Conservation (phyloP, 2,113 vertebrate genomes). For the Panurus biarmicus region DNA sequence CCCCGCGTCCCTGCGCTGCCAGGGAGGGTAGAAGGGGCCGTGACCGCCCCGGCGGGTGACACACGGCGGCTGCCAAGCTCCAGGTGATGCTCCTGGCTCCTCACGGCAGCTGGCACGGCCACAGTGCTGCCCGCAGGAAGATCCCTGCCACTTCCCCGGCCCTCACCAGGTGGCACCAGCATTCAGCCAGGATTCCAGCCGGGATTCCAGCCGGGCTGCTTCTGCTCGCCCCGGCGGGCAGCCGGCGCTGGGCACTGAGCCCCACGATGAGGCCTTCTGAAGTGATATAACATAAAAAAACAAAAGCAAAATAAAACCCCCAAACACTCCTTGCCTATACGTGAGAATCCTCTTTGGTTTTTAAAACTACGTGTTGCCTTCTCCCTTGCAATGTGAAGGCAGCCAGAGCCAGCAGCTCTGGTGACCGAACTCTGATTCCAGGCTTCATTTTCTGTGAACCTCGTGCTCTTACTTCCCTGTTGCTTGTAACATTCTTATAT, state of each 20-base stretch:
- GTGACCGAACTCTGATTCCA: neutral
- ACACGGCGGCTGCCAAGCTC: rapidly evolving
- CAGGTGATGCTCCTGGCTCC: neutral
- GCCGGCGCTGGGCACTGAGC: neutral
- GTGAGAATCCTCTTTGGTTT: neutral
- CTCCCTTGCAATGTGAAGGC: neutral
- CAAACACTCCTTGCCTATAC: neutral
- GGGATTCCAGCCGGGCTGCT: neutral
- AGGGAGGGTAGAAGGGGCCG: rapidly evolving
- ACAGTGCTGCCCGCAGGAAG: neutral
- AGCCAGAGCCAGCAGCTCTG: neutral
- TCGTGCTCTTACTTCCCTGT: neutral
- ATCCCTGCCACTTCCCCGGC: neutral
- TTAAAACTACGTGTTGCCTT: neutral
- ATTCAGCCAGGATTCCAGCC: neutral
- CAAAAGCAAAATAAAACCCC: neutral
- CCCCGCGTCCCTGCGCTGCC: rapidly evolving
- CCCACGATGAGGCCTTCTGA: neutral
- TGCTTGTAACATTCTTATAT: neutral
- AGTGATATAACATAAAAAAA: neutral
- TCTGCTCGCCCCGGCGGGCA: neutral
- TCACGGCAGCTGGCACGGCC: too few relatives aligned
- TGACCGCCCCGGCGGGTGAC: rapidly evolving
- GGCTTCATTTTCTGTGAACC: neutral
- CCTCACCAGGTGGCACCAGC: conserved; percentile 53